These are phyloP conservation scores for Alcis repandata DNA, from an alignment of 2,888 invertebrate species.

Conservation along the genomic window DNA sequence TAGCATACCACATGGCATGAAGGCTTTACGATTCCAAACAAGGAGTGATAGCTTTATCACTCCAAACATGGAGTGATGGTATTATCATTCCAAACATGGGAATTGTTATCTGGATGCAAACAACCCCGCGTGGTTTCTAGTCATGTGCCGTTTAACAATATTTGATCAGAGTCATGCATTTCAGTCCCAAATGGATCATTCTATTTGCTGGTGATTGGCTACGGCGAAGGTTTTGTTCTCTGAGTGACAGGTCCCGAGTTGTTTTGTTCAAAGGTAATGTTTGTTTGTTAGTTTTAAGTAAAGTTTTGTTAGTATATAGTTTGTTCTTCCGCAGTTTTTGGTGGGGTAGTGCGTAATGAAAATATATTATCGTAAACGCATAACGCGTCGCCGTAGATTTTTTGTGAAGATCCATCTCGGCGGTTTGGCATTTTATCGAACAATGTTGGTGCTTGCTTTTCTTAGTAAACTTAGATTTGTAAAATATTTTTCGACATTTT, in stretches of 20 bases:
- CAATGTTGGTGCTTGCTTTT: not conserved
- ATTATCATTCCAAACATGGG: slow-evolving; percentile 25
- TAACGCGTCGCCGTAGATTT: not conserved
- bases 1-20: slow-evolving; percentile 24
- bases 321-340: slow-evolving; percentile 4
- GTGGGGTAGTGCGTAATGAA: not conserved
- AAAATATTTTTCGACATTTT: not conserved
- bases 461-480: not conserved
- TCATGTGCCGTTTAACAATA: slow-evolving; percentile 68
- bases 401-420: not conserved
- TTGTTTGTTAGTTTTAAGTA: slow-evolving; percentile 1
- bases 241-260: slow-evolving; percentile 22
- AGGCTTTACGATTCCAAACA: slow-evolving; percentile 15
- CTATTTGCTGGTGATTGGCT: slow-evolving; percentile 48
- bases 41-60: slow-evolving; percentile 18
- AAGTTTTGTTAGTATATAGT: not conserved
- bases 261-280: slow-evolving; percentile 1
- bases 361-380: not conserved
- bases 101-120: slow-evolving; percentile 57
- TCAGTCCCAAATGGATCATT: slow-evolving; percentile 43
- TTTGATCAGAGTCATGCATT: slow-evolving; percentile 66
- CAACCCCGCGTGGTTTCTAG: slow-evolving; percentile 53
- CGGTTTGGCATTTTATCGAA: not conserved
- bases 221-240: slow-evolving; percentile 26
- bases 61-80: slow-evolving; percentile 26